Base-by-base conservation (phyloP, 1,140 invertebrate genomes). In the Hycleus phaleratus region DNA sequence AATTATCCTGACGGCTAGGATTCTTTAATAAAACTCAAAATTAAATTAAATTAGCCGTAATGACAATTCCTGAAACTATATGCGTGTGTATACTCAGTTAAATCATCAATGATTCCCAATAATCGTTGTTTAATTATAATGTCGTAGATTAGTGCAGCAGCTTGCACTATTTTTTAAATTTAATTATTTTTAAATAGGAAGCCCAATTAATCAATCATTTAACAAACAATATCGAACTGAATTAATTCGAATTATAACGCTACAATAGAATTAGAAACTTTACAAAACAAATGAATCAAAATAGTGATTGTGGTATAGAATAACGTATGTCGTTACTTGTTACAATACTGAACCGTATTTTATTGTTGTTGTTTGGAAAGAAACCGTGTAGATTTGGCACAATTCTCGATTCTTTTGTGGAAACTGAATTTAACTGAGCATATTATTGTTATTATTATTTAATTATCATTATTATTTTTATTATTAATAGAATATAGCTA, bases 361-460 rank as follows among this genome's bases (percentile, higher is more conserved):
- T 12, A 12, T 18, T 18, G 18, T 18, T 18, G 18, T 18, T 18
- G 18, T 18, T 18, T 18, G 18, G 18, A 18, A 18, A 18, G 18
- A 18, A 18, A 18, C 18, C 18, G 18, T 18, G 18, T 18, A 18
- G 18, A 18, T 18, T 18, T 18, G 18, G 18, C 18, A 18, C 18
- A 18, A 18, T 18, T 18, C 18, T 18, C 18, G 18, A 18, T 18
- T 18, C 18, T 18, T 18, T 18, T 18, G 18, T 2, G 18, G 18
- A 18, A 18, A 62, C 52, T 52, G 56, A 60, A 66, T 66, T 66
- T 64, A 64, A 66, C 64, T 66, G 64, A 66, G 64, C 64, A 66
- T 64, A 66, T 62, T 59, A 54, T 52, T 54, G 45, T 47, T 59
- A 58, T 46, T 32, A 32, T 5, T 32, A 5, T 32, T 32, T 32